Conservation (phyloP, 2,113 vertebrate species). For the Castor canadensis region DNA sequence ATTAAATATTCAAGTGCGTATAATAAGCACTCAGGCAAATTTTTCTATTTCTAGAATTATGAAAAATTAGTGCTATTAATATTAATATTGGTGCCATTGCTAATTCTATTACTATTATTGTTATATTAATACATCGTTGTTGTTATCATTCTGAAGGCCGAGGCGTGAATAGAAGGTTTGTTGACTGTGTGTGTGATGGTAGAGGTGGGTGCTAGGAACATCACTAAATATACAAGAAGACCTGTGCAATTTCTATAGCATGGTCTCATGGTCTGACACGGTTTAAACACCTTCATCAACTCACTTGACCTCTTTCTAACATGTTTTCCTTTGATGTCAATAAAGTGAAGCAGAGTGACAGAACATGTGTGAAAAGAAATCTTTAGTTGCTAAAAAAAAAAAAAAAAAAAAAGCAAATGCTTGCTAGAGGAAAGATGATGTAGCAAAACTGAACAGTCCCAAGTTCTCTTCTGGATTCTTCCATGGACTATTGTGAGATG, state of each 20-base stretch:
- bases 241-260: rapidly evolving
- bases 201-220: not conserved
- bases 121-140: not conserved
- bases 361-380: no score
- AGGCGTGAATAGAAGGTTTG: not conserved
- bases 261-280: not conserved
- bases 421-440: not conserved
- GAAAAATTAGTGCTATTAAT: not conserved
- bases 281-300: not conserved
- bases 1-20: not conserved
- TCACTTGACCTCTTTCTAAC: not conserved
- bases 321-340: not conserved
- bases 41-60: not conserved
- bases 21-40: not conserved
- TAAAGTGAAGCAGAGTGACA: not conserved
- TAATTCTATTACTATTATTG: not conserved
- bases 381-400: not conserved
- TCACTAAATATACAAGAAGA: not conserved
- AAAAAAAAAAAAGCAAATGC: not conserved
- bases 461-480: not conserved
- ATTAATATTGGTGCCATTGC: not conserved
- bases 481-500: not conserved
- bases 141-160: not conserved
- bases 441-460: not conserved
- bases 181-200: no score